These are phyloP conservation scores for Mohoua ochrocephala DNA, from an alignment of 2,113 vertebrate species.

Conservation along the genomic window DNA sequence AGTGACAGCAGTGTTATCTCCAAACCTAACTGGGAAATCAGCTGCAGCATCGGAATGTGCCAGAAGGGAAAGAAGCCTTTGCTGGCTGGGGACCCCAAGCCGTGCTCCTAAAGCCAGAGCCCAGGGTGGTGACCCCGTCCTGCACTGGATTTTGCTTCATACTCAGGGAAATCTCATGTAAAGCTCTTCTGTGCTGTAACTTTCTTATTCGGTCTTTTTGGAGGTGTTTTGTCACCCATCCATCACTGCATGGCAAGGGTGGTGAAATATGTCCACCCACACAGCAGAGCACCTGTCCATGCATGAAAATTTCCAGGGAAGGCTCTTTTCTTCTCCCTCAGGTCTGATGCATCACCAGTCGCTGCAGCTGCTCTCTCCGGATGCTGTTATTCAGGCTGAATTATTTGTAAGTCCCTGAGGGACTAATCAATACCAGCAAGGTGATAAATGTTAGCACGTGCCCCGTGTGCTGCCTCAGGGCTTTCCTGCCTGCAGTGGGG, in stretches of 20 bases:
- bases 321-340: neutral
- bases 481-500: neutral
- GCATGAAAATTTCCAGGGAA: neutral
- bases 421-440: neutral
- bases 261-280: neutral
- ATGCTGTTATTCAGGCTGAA: neutral
- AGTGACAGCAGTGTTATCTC: neutral
- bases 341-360: neutral
- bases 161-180: neutral
- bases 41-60: neutral
- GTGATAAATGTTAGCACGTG: neutral
- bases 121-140: neutral
- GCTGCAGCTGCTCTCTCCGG: neutral
- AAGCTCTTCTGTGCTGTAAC: neutral
- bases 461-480: neutral
- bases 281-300: neutral
- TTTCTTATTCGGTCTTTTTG: neutral
- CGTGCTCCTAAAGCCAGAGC: neutral
- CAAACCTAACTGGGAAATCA: neutral
- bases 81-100: neutral
- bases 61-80: neutral
- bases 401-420: neutral
- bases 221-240: neutral
- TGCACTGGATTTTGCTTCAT: neutral
- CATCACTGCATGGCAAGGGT: neutral